phyloP scores from a whole-genome alignment of 2,113 vertebrate species.

The Thalassarche chlororhynchos region DNA sequence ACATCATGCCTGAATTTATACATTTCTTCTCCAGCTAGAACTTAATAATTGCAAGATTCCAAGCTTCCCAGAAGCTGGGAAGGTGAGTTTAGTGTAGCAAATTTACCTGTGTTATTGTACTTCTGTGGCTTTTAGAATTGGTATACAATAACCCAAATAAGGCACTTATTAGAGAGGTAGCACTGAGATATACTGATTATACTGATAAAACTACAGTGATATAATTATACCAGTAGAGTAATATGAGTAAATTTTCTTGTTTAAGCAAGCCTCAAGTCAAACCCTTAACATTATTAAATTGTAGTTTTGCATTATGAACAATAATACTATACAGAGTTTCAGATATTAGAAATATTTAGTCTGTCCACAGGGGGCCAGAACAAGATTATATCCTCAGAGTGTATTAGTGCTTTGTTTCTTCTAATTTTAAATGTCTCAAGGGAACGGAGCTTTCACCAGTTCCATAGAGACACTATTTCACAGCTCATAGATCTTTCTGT shows the following conservation, averaged over 20 bases:
- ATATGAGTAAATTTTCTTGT: not conserved
- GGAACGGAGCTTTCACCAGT: not conserved
- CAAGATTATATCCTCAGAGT: not conserved
- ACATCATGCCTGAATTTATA: not conserved
- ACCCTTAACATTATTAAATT: not conserved
- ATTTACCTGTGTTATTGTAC: not conserved
- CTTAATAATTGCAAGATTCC: not conserved
- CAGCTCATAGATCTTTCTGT: slow-evolving; percentile 43
- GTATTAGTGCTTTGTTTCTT: slow-evolving; percentile 34
- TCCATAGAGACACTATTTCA: slow-evolving; percentile 23
- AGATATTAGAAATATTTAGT: not conserved
- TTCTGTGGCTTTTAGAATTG: not conserved
- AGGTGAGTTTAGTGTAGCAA: not conserved
- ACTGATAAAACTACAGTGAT: not conserved
- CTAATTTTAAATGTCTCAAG: slow-evolving; percentile 36
- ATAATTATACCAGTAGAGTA: not conserved
- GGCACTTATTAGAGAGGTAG: not conserved
- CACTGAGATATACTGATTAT: not conserved
- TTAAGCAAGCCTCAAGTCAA: slow-evolving; percentile 9
- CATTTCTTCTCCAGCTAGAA: not conserved
- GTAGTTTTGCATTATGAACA: not conserved
- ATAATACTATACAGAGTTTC: not conserved
- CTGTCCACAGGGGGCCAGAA: not conserved
- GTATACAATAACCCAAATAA: not conserved
- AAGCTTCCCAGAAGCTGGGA: not conserved